Evolutionary conservation across 2,797 vertebrate species (phyloP), one percentile per base, ranked within the genome.

Genomic region (Poeciliopsis infans): DNA sequence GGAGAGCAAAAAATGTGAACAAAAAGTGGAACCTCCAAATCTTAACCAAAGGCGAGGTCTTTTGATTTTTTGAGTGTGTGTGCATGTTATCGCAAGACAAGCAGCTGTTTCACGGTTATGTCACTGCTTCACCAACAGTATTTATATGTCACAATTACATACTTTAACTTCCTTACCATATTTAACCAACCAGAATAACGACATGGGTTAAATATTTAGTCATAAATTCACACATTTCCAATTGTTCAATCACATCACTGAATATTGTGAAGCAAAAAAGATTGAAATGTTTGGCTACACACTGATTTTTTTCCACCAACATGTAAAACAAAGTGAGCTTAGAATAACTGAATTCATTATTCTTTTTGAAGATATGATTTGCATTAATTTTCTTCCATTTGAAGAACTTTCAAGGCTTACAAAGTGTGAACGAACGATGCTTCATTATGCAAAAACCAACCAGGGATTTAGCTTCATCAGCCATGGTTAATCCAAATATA

Each of bases 351-450:
- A 8, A 71, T 72, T 78, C 39, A 70, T 45, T 70, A 41, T 70
- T 55, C 66, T 41, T 51, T 71, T 28, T 57, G 68, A 78, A 72
- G 68, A 77, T 57, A 33, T n/a, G 31, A 49, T 76, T 71, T 71
- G 47, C 49, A 71, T 46, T 47, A 4, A 78, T 78, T 78, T 46
- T 59, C 31, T 47, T 33, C 72, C 33, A 47, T 57, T 61, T 31
- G 41, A 46, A 59, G 28, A 78, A 18, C 57, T 61, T 41, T 72
- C 39, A 51, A 57, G 49, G 39, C 45, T 59, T 45, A 59, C 53
- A 47, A 72, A 33, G 49, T 33, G 36, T 28, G 13, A 31, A 59
- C 36, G 10, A 72, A 36, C 31, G 25, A n/a, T 59, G 53, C 43
- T 18, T 45, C 47, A 71, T 78, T 61, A 25, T 72, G 43, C 15